Base-by-base conservation (phyloP, 1,140 invertebrate genomes). In the Listronotus oregonensis region DNA sequence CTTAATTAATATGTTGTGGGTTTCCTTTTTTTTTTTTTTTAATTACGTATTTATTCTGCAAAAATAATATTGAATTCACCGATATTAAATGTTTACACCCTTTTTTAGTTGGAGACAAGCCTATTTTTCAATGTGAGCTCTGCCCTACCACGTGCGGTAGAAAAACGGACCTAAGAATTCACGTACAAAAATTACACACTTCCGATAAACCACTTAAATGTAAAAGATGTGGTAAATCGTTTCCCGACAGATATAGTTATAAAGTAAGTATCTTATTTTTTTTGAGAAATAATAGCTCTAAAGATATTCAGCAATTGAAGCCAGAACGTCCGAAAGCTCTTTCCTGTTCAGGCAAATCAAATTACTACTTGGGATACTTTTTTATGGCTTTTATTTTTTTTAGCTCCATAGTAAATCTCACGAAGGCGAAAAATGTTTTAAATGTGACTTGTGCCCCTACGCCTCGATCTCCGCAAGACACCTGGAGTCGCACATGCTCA, bases 341-440 rank as follows among this genome's bases (percentile, higher is more conserved):
- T 27, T 27, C 21, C 1, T 27, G 21, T 5, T 27, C 21, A 27
- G 1, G 5, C 21, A 5, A 27, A 27, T 27, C 5, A 5, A 27
- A 27, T 27, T 27, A 27, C 21, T 27, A 27, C 21, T 27, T 27
- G 5, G 21, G 5, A 27, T 27, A 27, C 21, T 27, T 27, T 27
- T 27, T 27, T 27, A 27, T 27, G 5, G 21, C 5, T 27, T 27
- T 27, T 27, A 27, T 5, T 14, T 17, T 40, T 71, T 69, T 31
- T 57, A 86, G 84, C 79, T 90, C 47, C 90, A 91, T 75, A 85
- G 85, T 62, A 79, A 96, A 83, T 93, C 93, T 1, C 96, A 99
- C 74, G 95, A 98, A 78, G 96, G 96, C 1, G 96, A 99, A 80
- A 98, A 98, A 77, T 98, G 95, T 80, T 98, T 92, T 82, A 96